Percentiles rank a stretch among this genome's conserved stretches.
These are phyloP conservation scores for Caranx melampygus DNA, from an alignment of 2,113 vertebrate species.

Conservation along the genomic window DNA sequence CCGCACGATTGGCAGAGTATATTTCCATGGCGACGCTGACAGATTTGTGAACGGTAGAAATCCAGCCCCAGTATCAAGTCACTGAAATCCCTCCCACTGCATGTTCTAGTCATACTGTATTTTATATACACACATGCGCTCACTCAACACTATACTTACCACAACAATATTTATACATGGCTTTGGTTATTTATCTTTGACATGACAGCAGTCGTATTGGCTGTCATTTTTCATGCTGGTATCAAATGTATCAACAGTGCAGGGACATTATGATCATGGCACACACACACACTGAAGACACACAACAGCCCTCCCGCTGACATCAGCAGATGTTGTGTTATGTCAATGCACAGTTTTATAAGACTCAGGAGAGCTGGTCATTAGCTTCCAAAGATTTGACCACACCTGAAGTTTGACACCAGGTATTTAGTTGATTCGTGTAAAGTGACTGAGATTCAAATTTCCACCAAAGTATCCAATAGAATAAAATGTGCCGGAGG, in stretches of 20 bases:
- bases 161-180: slow-evolving; percentile 42
- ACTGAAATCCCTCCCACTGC: slow-evolving; percentile 18
- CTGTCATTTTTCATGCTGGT: slow-evolving; percentile 39
- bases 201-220: slow-evolving; percentile 29
- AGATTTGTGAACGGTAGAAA: slow-evolving; percentile 43
- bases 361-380: slow-evolving; percentile 34
- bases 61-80: not conserved
- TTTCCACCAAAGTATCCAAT: slow-evolving; percentile 2
- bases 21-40: slow-evolving; percentile 58
- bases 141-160: not conserved
- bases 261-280: slow-evolving; percentile 8
- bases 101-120: slow-evolving; percentile 15
- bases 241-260: slow-evolving; percentile 22
- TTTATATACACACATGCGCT: slow-evolving; percentile 5
- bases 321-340: slow-evolving; percentile 33
- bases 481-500: not conserved
- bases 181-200: slow-evolving; percentile 46
- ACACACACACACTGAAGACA: slow-evolving; percentile 2
- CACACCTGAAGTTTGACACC: slow-evolving; percentile 11
- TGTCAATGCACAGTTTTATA: slow-evolving; percentile 25
- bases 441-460: slow-evolving; percentile 2
- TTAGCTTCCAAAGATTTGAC: not conserved
- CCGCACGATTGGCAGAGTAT: slow-evolving; percentile 34
- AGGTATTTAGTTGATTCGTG: slow-evolving; percentile 23
- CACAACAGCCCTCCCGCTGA: slow-evolving; percentile 22